These are phyloP conservation scores for Drosophila melanogaster DNA, from an alignment of 1,140 invertebrate species.

Conservation along the genomic window DNA sequence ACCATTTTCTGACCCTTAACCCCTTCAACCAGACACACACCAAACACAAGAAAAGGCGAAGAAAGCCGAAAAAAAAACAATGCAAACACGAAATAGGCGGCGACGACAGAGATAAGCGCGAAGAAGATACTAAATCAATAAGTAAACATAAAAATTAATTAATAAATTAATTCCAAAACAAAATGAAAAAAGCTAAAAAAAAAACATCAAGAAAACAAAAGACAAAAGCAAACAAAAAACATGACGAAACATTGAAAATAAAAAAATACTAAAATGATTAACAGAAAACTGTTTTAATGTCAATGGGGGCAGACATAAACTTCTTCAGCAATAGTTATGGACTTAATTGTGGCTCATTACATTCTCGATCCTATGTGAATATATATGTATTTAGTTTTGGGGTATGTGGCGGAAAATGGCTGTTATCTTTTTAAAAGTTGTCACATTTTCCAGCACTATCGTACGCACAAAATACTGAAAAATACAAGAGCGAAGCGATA, in stretches of 20 bases:
- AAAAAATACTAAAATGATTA: slow-evolving; percentile 50
- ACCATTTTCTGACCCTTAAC: slow-evolving; percentile 2
- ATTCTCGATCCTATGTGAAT: no score
- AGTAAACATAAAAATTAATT: slow-evolving; percentile 49
- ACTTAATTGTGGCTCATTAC: background rate
- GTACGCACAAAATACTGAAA: background rate
- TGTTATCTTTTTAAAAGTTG: no score
- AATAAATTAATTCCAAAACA: slow-evolving; percentile 44
- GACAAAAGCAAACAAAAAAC: slow-evolving; percentile 37
- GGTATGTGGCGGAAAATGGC: no score
- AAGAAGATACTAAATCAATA: slow-evolving; percentile 52
- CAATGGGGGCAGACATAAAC: background rate
- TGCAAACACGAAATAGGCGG: slow-evolving; percentile 8
- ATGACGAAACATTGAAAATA: slow-evolving; percentile 51
- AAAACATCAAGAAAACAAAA: slow-evolving; percentile 24
- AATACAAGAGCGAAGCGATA: background rate
- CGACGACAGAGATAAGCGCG: slow-evolving; percentile 9
- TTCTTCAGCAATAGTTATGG: background rate
- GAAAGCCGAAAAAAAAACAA: slow-evolving; percentile 5
- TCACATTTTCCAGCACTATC: background rate
- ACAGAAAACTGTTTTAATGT: slow-evolving; percentile 12
- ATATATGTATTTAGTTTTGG: no score
- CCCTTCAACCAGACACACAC: background rate
- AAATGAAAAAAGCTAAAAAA: slow-evolving; percentile 10
- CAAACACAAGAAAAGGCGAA: background rate